phyloP scores from a whole-genome alignment of 2,888 invertebrate species.

The Eristalinus sepulchralis region DNA sequence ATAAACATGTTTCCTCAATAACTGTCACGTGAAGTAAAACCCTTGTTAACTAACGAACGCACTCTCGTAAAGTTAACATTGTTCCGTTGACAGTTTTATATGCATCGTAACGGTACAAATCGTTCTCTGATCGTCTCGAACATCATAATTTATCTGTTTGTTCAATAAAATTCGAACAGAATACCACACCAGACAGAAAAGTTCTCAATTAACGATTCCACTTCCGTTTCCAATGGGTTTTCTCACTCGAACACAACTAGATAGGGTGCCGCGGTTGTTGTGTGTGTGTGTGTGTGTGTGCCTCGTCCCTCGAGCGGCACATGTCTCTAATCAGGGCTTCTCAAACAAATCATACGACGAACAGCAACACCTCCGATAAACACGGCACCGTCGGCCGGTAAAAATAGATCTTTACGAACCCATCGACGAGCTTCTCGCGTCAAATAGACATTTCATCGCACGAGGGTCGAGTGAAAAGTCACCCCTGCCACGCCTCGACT shows the following conservation, averaged over 20 bases:
- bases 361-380: background rate
- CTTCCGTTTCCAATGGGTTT: background rate
- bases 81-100: slow-evolving; percentile 19
- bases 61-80: background rate
- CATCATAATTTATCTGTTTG: slow-evolving; percentile 17
- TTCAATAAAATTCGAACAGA: background rate
- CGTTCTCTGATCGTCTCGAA: background rate
- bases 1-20: background rate
- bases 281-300: background rate
- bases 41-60: background rate
- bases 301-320: background rate
- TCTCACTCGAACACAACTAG: background rate
- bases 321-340: background rate
- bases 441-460: background rate
- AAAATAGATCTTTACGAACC: background rate
- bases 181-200: background rate
- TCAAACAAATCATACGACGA: background rate
- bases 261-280: background rate
- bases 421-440: background rate
- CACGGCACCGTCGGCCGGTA: background rate
- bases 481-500: background rate
- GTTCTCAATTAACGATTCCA: background rate
- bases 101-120: slow-evolving; percentile 17
- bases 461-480: background rate
- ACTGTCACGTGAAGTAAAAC: background rate